phyloP scores from a whole-genome alignment of 1,140 invertebrate species.

The Asbolus verrucosus region DNA sequence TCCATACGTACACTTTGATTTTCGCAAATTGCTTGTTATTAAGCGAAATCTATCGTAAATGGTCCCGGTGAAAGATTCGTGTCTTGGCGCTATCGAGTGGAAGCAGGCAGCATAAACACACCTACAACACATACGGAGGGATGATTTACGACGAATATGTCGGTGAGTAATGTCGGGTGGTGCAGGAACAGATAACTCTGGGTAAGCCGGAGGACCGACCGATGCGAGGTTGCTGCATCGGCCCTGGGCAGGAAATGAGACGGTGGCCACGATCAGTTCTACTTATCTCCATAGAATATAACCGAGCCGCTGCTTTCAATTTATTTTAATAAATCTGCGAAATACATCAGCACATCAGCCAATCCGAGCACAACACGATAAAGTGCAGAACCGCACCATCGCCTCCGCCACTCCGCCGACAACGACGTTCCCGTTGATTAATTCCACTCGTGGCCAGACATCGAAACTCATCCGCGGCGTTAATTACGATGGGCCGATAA shows the following conservation, averaged over 20 bases:
- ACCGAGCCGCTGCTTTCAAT: constrained; percentile 59
- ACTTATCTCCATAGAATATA: constrained; percentile 60
- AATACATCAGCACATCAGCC: constrained; percentile 60
- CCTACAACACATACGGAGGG: constrained; percentile 21
- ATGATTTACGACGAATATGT: constrained; percentile 48
- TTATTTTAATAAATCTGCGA: constrained; percentile 62
- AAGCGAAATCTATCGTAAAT: too few species aligned
- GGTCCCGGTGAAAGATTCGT: not conserved
- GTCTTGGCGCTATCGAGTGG: constrained; percentile 15
- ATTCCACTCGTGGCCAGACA: constrained; percentile 41
- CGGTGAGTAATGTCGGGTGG: constrained; percentile 48
- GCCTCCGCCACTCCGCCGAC: not conserved
- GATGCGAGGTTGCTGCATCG: constrained; percentile 31
- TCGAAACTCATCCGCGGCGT: constrained; percentile 10
- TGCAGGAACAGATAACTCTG: constrained; percentile 50
- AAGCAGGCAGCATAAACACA: constrained; percentile 33
- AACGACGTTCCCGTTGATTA: constrained; percentile 40
- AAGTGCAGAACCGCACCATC: constrained; percentile 19
- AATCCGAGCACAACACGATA: constrained; percentile 60
- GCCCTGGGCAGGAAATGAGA: constrained; percentile 59
- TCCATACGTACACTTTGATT: too few species aligned
- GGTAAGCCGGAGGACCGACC: constrained; percentile 35
- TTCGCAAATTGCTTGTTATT: too few species aligned
- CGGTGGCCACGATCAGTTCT: constrained; percentile 59
- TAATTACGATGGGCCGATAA: constrained; percentile 25